Conservation (phyloP, 1,140 invertebrate species). For the Ptiloglossa arizonensis region DNA sequence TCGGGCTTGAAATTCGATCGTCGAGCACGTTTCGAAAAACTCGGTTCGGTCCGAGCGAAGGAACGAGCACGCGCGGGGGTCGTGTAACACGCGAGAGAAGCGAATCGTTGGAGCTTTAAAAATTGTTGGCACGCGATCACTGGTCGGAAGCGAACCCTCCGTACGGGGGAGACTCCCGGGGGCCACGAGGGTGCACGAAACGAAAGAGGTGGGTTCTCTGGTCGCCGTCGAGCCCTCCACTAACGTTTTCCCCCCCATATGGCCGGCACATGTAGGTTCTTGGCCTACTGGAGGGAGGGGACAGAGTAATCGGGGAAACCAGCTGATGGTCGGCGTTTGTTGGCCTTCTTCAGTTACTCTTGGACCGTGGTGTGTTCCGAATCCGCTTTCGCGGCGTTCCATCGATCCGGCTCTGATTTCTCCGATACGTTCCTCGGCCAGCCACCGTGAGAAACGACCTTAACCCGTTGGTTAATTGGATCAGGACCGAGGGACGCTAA, state of each 20-base stretch:
- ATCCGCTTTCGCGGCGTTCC: constrained; percentile 25
- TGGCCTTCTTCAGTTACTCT: constrained; percentile 68
- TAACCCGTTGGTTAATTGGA: constrained; percentile 37
- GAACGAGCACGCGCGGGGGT: not conserved
- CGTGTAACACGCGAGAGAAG: not conserved
- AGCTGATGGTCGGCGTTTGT: constrained; percentile 68
- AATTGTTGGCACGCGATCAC: constrained; percentile 33
- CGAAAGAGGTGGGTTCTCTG: constrained; percentile 26
- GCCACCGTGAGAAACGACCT: constrained; percentile 32
- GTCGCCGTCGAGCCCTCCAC: constrained; percentile 12
- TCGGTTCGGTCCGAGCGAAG: too few species aligned
- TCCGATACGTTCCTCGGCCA: not conserved
- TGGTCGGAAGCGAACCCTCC: constrained; percentile 24
- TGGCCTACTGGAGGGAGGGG: constrained; percentile 24
- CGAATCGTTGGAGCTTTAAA: constrained; percentile 20
- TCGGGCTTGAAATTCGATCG: too few species aligned
- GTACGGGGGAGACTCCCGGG: not conserved
- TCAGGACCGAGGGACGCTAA: constrained; percentile 8
- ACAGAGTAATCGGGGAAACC: constrained; percentile 62
- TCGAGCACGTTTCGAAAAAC: too few species aligned
- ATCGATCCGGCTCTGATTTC: constrained; percentile 39
- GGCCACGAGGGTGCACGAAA: constrained; percentile 40
- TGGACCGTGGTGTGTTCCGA: constrained; percentile 61
- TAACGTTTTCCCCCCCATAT: constrained; percentile 61
- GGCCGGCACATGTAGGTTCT: constrained; percentile 72